A percentile compares a stretch with the other conserved stretches of the same genome.
Conservation (phyloP, 1,140 invertebrate species). For the Drosophila bocki region DNA sequence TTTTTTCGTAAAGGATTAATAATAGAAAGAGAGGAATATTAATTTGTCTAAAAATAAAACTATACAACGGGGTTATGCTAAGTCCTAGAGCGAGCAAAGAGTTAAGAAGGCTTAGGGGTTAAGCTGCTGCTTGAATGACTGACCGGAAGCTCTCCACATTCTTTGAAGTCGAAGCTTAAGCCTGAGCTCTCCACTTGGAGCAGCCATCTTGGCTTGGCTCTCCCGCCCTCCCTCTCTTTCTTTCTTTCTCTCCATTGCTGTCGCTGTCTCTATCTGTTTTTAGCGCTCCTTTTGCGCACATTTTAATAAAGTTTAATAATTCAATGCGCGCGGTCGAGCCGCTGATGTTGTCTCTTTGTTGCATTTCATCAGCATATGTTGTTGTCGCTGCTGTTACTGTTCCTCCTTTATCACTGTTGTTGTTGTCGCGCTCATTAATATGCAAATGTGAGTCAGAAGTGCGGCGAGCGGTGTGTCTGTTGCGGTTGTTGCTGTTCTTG, state of each 20-base stretch:
- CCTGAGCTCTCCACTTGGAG: slow-evolving; percentile 18
- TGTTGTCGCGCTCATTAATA: slow-evolving; percentile 65
- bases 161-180: slow-evolving; percentile 32
- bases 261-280: slow-evolving; percentile 8
- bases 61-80: background rate
- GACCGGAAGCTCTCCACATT: slow-evolving; percentile 63
- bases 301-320: slow-evolving; percentile 69
- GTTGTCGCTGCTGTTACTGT: slow-evolving; percentile 20
- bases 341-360: slow-evolving; percentile 62
- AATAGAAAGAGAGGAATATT: background rate
- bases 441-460: slow-evolving; percentile 67
- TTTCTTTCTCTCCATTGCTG: background rate
- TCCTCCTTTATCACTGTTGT: slow-evolving; percentile 23
- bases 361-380: slow-evolving; percentile 63
- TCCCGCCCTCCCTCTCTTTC: slow-evolving; percentile 21
- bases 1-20: background rate
- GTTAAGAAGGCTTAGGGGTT: slow-evolving; percentile 18
- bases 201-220: slow-evolving; percentile 33
- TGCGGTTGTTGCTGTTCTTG: slow-evolving; percentile 28
- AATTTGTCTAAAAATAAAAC: background rate
- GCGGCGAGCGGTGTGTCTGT: slow-evolving; percentile 14
- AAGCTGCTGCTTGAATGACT: slow-evolving; percentile 21
- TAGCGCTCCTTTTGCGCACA: slow-evolving; percentile 42
- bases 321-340: slow-evolving; percentile 38
- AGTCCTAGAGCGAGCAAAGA: background rate